Base-by-base conservation (phyloP, 2,797 vertebrate genomes). In the Netta rufina region DNA sequence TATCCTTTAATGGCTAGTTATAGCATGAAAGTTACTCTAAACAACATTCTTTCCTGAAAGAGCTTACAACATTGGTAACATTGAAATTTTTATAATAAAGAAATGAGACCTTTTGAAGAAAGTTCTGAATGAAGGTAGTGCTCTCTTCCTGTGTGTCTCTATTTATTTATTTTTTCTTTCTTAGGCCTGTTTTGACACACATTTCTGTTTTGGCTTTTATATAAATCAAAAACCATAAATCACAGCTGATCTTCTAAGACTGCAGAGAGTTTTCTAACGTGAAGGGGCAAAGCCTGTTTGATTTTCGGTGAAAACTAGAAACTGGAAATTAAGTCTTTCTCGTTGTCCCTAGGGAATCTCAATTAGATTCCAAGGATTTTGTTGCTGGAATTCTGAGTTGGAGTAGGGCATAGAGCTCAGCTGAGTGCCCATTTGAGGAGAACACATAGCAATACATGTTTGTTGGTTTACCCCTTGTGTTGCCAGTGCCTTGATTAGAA, bases 401-500 rank as follows among this genome's bases (percentile, higher is more conserved):
- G 36, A 72, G 33, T 39, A 83, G 43, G 16, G 3, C 11, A 6
- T 18, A 32, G 25, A 22, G 41, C 30, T 45, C 13, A 45, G 64
- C 30, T n/a, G 21, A 56, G 54, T 41, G 16, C 30, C 17, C 13
- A n/a, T 56, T 61, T 41, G 25, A 61, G 30, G 64, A 84, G 33
- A 24, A 17, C 1, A 6, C 13, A 0, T 5, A 72, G 19, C 11
- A 18, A 15, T 3, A 0, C 0, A 2, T 9, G 43, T n/a, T 4
- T 8, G 1, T 30, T 13, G 43, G 16, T 58, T 58, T 80, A 39
- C 25, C 28, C 16, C 67, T n/a, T 32, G 21, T 19, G 4, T 2
- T 38, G 43, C 33, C 25, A 8, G 14, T 12, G 54, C 13, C 39
- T 20, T 28, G 66, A 18, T 78, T 20, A 80, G 43, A 76, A 27